These are phyloP conservation scores for Amyelois transitella DNA, from an alignment of 1,140 invertebrate species.

Conservation along the genomic window DNA sequence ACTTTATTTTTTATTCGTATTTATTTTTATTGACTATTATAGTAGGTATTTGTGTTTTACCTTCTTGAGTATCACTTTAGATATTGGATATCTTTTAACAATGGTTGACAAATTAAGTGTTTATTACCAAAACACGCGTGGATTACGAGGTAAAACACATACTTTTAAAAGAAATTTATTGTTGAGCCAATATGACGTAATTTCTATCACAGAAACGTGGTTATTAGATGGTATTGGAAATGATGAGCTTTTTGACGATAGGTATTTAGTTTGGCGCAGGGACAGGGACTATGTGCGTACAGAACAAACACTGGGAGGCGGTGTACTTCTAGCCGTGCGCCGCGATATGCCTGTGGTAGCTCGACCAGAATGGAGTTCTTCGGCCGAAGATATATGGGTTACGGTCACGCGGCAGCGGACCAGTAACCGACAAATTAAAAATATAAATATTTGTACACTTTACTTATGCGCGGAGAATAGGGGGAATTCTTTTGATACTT, in stretches of 20 bases:
- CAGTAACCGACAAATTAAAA: neutral
- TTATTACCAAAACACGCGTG: neutral
- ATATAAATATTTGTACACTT: constrained; percentile 15
- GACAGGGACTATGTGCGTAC: neutral
- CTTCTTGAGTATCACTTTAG: neutral
- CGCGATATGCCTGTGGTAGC: constrained; percentile 8
- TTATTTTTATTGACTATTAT: neutral
- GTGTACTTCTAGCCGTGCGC: constrained; percentile 10
- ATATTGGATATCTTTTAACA: neutral
- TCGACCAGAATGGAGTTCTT: constrained; percentile 15
- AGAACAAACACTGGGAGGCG: constrained; percentile 6
- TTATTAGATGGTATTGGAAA: neutral
- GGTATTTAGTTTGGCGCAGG: neutral
- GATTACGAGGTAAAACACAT: neutral
- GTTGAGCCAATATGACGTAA: neutral
- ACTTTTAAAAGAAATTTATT: neutral
- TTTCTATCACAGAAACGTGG: constrained; percentile 5
- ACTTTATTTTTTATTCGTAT: neutral
- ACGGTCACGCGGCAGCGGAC: constrained; percentile 2
- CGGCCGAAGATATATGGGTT: constrained; percentile 22
- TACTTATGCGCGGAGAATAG: constrained; percentile 15
- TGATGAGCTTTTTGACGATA: constrained; percentile 1
- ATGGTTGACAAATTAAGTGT: neutral
- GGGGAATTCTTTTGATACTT: constrained; percentile 12
- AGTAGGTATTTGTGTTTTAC: no score